Conservation (phyloP, 2,888 invertebrate genomes). For the Pollenia angustigena region DNA sequence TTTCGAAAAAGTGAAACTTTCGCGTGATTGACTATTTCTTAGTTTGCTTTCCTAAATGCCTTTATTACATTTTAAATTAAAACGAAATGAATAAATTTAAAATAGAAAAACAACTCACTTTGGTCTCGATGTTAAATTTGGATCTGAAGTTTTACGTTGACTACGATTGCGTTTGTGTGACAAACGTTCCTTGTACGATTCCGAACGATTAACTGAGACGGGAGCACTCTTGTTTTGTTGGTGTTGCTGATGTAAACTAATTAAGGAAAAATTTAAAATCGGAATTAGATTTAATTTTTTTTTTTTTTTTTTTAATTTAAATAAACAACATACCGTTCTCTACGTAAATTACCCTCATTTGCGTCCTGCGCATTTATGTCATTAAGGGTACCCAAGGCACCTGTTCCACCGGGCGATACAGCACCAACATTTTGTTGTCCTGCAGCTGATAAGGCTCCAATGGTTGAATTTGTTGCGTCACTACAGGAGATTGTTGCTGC, state of each 20-base stretch:
- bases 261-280: neutral
- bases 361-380: conserved; percentile 82
- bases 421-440: conserved; percentile 73
- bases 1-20: too few species aligned
- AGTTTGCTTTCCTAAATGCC: conserved; percentile 3
- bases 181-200: conserved; percentile 89
- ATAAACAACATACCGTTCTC: conserved; percentile 77
- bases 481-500: conserved; percentile 51
- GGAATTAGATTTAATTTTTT: neutral
- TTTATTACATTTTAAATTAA: conserved; percentile 33
- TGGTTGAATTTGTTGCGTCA: conserved; percentile 38
- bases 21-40: too few species aligned
- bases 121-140: conserved; percentile 89
- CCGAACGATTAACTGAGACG: conserved; percentile 87
- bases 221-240: conserved; percentile 83
- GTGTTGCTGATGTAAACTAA: conserved; percentile 79
- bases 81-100: neutral
- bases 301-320: too few species aligned
- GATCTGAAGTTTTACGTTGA: conserved; percentile 92
- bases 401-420: conserved; percentile 58
- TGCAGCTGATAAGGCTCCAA: conserved; percentile 63
- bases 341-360: conserved; percentile 78
- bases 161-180: conserved; percentile 88
- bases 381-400: conserved; percentile 60
- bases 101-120: conserved; percentile 84